Evolutionary conservation across 2,888 invertebrate species (phyloP).

Genomic region (Drosophila conformis): DNA sequence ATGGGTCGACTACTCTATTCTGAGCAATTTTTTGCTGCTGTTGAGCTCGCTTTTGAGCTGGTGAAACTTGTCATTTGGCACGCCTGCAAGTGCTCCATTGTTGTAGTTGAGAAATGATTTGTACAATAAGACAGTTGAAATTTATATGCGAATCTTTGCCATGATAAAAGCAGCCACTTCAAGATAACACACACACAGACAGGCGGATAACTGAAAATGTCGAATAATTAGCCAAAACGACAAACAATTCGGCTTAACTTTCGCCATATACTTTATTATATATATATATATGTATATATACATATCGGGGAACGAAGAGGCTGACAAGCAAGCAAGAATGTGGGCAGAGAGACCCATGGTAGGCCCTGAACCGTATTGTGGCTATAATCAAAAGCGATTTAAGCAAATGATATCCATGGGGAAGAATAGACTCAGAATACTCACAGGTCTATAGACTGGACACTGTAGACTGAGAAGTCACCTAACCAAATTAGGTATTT

Average conservation of each 20-base stretch:
- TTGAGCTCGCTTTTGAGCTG: constrained; percentile 18
- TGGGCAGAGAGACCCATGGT: too few relatives aligned
- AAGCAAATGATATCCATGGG: too few relatives aligned
- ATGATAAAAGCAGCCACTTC: constrained; percentile 40
- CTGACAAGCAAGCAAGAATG: too few relatives aligned
- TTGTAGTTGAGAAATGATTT: constrained; percentile 62
- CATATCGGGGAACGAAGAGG: too few relatives aligned
- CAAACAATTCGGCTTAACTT: constrained; percentile 38
- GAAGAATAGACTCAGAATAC: too few relatives aligned
- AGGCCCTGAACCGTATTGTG: too few relatives aligned
- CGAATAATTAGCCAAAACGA: constrained; percentile 36
- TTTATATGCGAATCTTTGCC: constrained; percentile 62
- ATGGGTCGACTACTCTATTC: not conserved
- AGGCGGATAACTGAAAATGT: constrained; percentile 32
- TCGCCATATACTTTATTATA: constrained; percentile 26
- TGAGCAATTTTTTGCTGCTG: constrained; percentile 1
- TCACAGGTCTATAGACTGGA: too few relatives aligned
- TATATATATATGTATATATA: constrained; percentile 6
- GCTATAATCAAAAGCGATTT: too few relatives aligned
- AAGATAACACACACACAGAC: constrained; percentile 25
- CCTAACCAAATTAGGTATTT: too few relatives aligned
- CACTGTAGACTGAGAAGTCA: too few relatives aligned
- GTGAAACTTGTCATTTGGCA: constrained; percentile 53
- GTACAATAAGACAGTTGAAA: constrained; percentile 54
- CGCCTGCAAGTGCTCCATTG: constrained; percentile 62